Conservation (phyloP, 2,113 vertebrate species). For the Hemicordylus capensis region DNA sequence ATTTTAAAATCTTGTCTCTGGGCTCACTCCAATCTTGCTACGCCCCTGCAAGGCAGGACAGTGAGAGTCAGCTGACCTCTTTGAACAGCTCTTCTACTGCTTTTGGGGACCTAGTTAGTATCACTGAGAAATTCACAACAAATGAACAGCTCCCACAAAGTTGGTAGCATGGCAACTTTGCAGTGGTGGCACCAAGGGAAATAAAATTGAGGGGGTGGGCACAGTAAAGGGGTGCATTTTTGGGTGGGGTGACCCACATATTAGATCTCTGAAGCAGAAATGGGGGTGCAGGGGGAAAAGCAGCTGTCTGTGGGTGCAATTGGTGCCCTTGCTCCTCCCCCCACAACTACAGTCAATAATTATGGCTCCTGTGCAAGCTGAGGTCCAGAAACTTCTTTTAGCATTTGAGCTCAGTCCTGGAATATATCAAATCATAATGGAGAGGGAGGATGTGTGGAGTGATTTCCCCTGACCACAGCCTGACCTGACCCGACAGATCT, state of each 20-base stretch:
- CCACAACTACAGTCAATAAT: too few relatives aligned
- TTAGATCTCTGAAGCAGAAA: too few relatives aligned
- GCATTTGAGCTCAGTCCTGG: neutral
- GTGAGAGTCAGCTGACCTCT: slow-evolving; percentile 10
- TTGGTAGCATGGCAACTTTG: slow-evolving; percentile 14
- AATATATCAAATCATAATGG: neutral
- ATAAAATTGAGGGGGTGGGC: too few relatives aligned
- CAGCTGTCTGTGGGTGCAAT: too few relatives aligned
- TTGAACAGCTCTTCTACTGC: slow-evolving; percentile 50
- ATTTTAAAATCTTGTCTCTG: too few relatives aligned
- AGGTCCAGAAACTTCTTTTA: neutral
- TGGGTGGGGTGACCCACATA: too few relatives aligned
- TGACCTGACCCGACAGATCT: neutral
- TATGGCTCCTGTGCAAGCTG: slow-evolving; percentile 13
- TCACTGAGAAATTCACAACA: slow-evolving; percentile 36
- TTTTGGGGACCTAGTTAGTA: too few relatives aligned
- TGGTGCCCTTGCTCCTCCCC: too few relatives aligned
- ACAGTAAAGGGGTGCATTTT: too few relatives aligned
- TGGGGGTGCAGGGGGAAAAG: too few relatives aligned
- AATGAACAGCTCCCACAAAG: slow-evolving; percentile 10
- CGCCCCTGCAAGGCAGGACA: neutral
- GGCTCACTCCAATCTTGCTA: too few relatives aligned
- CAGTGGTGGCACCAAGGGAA: too few relatives aligned
- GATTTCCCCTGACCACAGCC: neutral
- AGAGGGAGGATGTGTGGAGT: neutral